Percentiles rank a stretch among this genome's conserved stretches.
Conservation (phyloP, 2,113 vertebrate species). For the Meleagris gallopavo region DNA sequence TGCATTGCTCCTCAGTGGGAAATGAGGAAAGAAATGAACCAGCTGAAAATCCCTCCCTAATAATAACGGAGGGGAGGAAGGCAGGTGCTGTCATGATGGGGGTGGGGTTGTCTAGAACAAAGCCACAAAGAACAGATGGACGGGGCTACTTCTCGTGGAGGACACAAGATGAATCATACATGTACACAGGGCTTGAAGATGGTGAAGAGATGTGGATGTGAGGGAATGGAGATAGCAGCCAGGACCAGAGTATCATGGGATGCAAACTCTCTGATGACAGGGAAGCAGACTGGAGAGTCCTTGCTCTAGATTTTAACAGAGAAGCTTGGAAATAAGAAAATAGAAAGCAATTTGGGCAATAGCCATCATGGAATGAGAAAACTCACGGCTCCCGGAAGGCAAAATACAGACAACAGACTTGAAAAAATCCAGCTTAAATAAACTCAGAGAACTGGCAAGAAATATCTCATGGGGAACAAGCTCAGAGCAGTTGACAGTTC, state of each 20-base stretch:
- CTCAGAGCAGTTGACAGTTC: not conserved
- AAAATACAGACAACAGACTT: not conserved
- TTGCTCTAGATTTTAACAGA: not conserved
- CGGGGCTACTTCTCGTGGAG: slow-evolving; percentile 1
- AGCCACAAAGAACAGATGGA: slow-evolving; percentile 60
- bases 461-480: not conserved
- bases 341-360: not conserved
- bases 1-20: not conserved
- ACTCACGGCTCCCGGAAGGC: not conserved
- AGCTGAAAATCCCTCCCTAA: slow-evolving; percentile 30
- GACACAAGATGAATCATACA: slow-evolving; percentile 11
- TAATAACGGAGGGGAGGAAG: not conserved
- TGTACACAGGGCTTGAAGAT: not conserved
- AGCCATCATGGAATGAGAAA: not conserved
- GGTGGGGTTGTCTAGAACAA: not conserved
- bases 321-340: not conserved
- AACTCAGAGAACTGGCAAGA: not conserved
- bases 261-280: not conserved
- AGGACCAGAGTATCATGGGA: not conserved
- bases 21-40: not conserved
- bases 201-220: not conserved
- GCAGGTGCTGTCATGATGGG: slow-evolving; percentile 16
- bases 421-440: not conserved
- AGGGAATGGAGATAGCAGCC: not conserved
- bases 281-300: not conserved